Conservation (phyloP, 2,888 invertebrate genomes). For the Hyposoter dolosus region DNA sequence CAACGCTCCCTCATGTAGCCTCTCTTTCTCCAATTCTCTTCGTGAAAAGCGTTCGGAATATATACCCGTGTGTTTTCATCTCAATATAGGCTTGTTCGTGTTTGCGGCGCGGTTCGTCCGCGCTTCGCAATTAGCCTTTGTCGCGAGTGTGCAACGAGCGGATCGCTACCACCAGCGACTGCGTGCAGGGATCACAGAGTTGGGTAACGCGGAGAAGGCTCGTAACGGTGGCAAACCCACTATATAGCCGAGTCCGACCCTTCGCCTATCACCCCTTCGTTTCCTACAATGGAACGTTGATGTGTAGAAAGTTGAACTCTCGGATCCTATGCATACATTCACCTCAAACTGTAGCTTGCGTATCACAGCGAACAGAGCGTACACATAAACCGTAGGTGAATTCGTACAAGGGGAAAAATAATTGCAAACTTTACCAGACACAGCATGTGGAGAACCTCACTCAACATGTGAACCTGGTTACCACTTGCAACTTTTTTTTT, state of each 20-base stretch:
- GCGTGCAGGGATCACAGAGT: conserved; percentile 36
- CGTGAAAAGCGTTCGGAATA: conserved; percentile 53
- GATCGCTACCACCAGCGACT: conserved; percentile 45
- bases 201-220: conserved; percentile 42
- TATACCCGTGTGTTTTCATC: conserved; percentile 74
- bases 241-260: conserved; percentile 51
- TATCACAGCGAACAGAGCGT: conserved; percentile 23
- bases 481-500: conserved; percentile 38
- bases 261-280: conserved; percentile 63
- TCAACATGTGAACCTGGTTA: conserved; percentile 47
- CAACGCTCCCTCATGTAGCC: conserved; percentile 51
- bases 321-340: conserved; percentile 2
- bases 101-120: conserved; percentile 78
- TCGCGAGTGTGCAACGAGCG: conserved; percentile 72
- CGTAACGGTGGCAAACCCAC: conserved; percentile 71
- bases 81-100: conserved; percentile 83
- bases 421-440: conserved; percentile 70
- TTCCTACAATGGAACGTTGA: conserved; percentile 45
- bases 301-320: conserved; percentile 32
- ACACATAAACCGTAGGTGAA: conserved; percentile 26
- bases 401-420: conserved; percentile 70
- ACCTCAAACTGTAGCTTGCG: conserved; percentile 15
- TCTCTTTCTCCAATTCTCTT: conserved; percentile 45
- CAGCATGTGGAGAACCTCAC: conserved; percentile 51
- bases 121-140: conserved; percentile 84